phyloP scores from a whole-genome alignment of 2,888 invertebrate genomes.

The Ophion costatus region DNA sequence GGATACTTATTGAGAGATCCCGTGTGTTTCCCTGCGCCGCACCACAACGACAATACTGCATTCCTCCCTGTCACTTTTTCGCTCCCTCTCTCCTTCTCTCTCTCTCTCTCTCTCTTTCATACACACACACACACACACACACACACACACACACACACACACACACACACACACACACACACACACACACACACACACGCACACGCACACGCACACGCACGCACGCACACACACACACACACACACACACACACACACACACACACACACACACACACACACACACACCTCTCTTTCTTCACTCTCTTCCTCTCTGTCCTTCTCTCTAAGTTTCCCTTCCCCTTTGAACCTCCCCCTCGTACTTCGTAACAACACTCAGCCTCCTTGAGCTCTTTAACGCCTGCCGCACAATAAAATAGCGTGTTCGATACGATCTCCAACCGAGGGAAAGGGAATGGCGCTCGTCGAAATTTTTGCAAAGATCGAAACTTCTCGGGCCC shows the following conservation, averaged over 20 bases:
- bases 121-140: too few relatives aligned
- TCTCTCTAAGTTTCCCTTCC: too few relatives aligned
- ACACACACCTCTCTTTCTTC: neutral
- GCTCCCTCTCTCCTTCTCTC: too few relatives aligned
- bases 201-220: too few relatives aligned
- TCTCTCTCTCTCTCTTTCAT: too few relatives aligned
- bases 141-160: too few relatives aligned
- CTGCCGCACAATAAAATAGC: neutral
- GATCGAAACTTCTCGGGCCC: neutral
- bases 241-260: too few relatives aligned
- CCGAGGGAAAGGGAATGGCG: neutral
- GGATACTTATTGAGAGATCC: neutral
- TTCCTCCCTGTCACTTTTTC: neutral
- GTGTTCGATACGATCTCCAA: neutral
- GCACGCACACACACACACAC: too few relatives aligned
- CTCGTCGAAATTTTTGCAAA: neutral
- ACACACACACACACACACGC: too few relatives aligned
- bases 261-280: too few relatives aligned
- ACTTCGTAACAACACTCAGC: neutral
- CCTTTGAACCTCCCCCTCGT: neutral
- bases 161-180: too few relatives aligned
- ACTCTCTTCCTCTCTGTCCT: too few relatives aligned
- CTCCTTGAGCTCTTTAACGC: neutral
- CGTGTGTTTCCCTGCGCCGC: neutral
- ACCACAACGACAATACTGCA: conserved; percentile 7